Percentiles rank a stretch among this genome's conserved stretches.
These are phyloP conservation scores for Pitangus sulphuratus DNA, from an alignment of 2,797 vertebrate species.

Conservation along the genomic window DNA sequence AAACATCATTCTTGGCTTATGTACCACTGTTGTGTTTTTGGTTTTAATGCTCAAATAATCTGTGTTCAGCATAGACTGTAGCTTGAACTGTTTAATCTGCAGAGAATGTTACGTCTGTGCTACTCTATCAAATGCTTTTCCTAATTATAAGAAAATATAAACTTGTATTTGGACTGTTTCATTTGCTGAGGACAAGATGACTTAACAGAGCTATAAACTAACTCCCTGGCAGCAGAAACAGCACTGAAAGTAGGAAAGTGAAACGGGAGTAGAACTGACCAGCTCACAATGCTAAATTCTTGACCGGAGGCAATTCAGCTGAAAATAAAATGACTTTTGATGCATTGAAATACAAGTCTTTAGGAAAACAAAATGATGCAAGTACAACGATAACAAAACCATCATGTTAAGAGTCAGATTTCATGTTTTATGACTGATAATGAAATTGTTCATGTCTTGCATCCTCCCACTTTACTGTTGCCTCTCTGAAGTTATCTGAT, in stretches of 20 bases:
- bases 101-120: not conserved
- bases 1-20: not conserved
- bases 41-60: not conserved
- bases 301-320: not conserved
- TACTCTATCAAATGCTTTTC: not conserved
- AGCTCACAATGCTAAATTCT: not conserved
- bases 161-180: fast-evolving
- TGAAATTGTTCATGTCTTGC: fast-evolving
- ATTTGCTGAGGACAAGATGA: not conserved
- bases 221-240: not conserved
- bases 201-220: not conserved
- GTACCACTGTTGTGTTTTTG: fast-evolving
- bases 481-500: not conserved
- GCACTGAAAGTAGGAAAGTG: not conserved
- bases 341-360: not conserved
- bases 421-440: not conserved
- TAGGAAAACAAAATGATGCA: not conserved
- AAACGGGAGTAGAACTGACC: not conserved
- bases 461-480: not conserved
- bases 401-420: not conserved
- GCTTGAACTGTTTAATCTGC: not conserved
- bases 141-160: not conserved
- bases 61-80: not conserved
- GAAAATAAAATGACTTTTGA: not conserved
- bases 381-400: not conserved